Percentiles rank a stretch among this genome's conserved stretches.
phyloP scores from a whole-genome alignment of 2,888 invertebrate genomes.

The Belgica antarctica region DNA sequence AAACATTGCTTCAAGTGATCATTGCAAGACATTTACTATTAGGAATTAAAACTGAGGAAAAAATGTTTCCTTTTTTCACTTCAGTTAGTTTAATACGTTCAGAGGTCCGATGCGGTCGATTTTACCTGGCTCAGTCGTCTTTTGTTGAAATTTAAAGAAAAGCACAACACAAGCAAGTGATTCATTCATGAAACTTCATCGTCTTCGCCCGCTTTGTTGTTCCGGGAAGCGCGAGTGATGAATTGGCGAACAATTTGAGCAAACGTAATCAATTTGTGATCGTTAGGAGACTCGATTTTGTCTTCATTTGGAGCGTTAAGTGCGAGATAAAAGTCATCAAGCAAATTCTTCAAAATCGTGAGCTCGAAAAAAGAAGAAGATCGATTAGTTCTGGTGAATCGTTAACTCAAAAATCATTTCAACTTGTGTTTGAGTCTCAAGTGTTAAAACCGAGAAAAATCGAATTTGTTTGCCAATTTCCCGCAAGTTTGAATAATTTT shows the following conservation, averaged over 20 bases:
- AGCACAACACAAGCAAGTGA: neutral
- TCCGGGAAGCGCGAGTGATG: slow-evolving; percentile 15
- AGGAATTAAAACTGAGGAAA: slow-evolving; percentile 16
- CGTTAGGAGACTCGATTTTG: neutral
- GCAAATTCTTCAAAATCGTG: neutral
- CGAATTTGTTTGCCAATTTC: slow-evolving; percentile 15
- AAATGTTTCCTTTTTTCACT: slow-evolving; percentile 18
- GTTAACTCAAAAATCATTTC: neutral
- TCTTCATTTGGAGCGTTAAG: neutral
- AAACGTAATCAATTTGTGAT: neutral
- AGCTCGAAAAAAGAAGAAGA: neutral
- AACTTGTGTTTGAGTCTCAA: neutral
- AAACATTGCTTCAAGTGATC: neutral
- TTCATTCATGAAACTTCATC: slow-evolving; percentile 10
- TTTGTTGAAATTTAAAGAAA: neutral
- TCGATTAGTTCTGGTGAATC: neutral
- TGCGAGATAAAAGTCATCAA: neutral
- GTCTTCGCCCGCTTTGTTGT: neutral
- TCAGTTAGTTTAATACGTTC: slow-evolving; percentile 18
- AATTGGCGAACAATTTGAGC: neutral
- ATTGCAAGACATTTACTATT: neutral
- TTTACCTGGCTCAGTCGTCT: slow-evolving; percentile 2
- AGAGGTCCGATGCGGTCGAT: neutral
- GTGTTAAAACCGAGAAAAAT: neutral
- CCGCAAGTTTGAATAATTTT: neutral